Evolutionary conservation across 2,113 vertebrate species (phyloP).

Genomic region (Tichodroma muraria): DNA sequence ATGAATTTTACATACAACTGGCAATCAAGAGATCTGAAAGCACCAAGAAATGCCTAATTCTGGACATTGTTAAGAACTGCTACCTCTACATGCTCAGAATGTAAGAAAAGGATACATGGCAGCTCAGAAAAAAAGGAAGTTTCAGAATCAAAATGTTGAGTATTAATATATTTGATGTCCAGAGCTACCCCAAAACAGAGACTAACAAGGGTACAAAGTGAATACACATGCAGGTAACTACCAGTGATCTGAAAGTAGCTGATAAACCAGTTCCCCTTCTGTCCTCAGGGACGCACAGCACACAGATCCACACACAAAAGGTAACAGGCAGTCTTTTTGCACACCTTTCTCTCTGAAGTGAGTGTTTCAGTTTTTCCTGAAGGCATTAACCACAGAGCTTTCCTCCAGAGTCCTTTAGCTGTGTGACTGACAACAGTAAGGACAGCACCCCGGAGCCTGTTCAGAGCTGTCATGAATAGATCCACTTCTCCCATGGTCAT

Average conservation of each 20-base stretch:
- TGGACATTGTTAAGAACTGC: background rate
- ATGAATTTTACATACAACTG: background rate
- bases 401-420: background rate
- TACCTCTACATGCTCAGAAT: background rate
- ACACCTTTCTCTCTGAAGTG: background rate
- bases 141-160: background rate
- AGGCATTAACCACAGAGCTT: background rate
- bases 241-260: background rate
- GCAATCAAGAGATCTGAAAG: background rate
- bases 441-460: background rate
- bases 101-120: background rate
- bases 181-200: background rate
- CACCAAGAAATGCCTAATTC: background rate
- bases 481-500: background rate
- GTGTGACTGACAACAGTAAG: background rate
- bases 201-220: background rate
- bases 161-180: background rate
- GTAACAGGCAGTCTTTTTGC: background rate
- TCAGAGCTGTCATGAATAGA: background rate
- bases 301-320: background rate
- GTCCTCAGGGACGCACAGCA: background rate
- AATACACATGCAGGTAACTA: background rate
- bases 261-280: background rate
- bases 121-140: background rate
- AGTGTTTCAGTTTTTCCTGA: background rate